Base-by-base conservation (phyloP, 2,888 invertebrate genomes). In the Acleris cristana region DNA sequence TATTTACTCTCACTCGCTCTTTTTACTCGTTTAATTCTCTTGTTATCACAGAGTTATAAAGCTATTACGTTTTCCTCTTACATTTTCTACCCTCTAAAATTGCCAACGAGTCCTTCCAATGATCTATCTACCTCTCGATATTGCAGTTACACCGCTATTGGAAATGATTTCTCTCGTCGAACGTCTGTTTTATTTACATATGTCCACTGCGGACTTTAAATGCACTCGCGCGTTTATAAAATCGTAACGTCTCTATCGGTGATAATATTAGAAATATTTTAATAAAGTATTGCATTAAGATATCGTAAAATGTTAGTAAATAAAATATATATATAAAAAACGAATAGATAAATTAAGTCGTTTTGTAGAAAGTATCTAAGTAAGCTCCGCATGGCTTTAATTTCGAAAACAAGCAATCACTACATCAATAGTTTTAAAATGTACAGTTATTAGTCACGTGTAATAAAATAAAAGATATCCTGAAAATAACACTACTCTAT, bases 21-120 rank as follows among this genome's bases (percentile, higher is more conserved):
- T 84, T 85, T 85, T 83, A 77, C 83, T 80, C 76, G 76, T 78
- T 83, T 85, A 81, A 86, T 86, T 81, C 84, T 82, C 79, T 86
- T 85, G 83, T 79, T 79, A 77, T 78, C 73, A 74, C 72, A 71
- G 80, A 84, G 81, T 81, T 83, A 81, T 82, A 83, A 86, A 86
- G 81, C 81, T 83, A 81, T 85, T 85, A 84, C 76, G 76, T 79
- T 81, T 82, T 81, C 79, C 78, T 80, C 80, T 83, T 76, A 82
- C 80, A 76, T 80, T 72, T 71, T 76, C 74, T 76, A 40, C 76
- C 75, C 72, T 77, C 71, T 74, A 72, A 76, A 79, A 78, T 78
- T 75, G 72, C 73, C 70, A 71, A 74, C 71, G 68, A 70, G 65
- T 64, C 70, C 67, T 72, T 69, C 64, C 76, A 73, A 73, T 74